Conservation (phyloP, 2,888 invertebrate genomes). For the Eucriotettix oculatus region DNA sequence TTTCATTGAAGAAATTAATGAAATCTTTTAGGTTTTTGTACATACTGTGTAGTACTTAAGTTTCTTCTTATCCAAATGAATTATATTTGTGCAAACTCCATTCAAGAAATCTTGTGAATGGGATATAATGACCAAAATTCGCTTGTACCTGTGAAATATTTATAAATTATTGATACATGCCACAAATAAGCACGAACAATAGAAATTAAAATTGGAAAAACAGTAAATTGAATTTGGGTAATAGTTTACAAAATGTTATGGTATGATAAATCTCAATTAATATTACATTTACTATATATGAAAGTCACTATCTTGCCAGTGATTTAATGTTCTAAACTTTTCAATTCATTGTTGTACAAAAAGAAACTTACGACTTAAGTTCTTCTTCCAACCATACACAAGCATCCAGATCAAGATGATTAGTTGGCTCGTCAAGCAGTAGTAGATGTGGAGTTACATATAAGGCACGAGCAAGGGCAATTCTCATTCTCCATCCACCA, state of each 20-base stretch:
- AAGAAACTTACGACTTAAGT: constrained; percentile 54
- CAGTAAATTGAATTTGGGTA: not conserved
- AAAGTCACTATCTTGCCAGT: too few species aligned
- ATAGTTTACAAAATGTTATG: too few species aligned
- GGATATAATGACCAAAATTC: constrained; percentile 92
- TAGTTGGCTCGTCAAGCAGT: constrained; percentile 96
- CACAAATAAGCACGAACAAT: not conserved
- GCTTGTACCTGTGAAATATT: constrained; percentile 54
- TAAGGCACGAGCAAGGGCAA: constrained; percentile 87
- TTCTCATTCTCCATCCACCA: constrained; percentile 96
- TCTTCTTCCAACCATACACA: constrained; percentile 99
- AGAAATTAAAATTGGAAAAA: not conserved
- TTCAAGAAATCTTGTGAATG: constrained; percentile 99
- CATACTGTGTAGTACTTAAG: constrained; percentile 83
- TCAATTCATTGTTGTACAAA: too few species aligned
- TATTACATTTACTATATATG: too few species aligned
- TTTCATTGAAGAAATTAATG: too few species aligned
- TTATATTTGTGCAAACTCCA: constrained; percentile 90
- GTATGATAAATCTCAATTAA: too few species aligned
- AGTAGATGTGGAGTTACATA: constrained; percentile 95
- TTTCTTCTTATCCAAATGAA: constrained; percentile 85
- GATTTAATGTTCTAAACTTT: too few species aligned
- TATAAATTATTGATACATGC: too few species aligned
- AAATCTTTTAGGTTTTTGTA: constrained; percentile 10
- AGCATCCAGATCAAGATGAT: constrained; percentile 84